phyloP scores from a whole-genome alignment of 2,113 vertebrate species.

The Rhadina sibilatrix region DNA sequence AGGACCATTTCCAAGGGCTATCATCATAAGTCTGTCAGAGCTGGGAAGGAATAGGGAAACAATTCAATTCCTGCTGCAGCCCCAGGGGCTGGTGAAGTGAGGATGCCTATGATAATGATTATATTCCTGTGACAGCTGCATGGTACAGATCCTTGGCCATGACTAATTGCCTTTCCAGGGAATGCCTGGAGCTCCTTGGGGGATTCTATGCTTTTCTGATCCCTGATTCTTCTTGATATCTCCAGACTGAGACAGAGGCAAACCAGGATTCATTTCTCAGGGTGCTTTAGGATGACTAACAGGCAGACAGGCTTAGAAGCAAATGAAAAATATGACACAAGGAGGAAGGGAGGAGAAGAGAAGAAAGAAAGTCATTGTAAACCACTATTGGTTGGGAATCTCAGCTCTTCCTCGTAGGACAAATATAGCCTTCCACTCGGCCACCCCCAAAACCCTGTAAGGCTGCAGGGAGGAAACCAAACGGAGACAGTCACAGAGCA shows the following conservation, averaged over 20 bases:
- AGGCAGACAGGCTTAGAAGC: not conserved
- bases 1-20: not conserved
- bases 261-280: not conserved
- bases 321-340: not conserved
- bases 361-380: not conserved
- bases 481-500: not conserved
- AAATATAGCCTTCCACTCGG: not conserved
- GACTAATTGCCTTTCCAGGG: slow-evolving; percentile 47
- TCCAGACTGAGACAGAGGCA: not conserved
- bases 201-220: not conserved
- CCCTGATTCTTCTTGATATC: not conserved
- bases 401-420: not conserved
- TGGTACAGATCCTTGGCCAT: not conserved
- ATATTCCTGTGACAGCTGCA: slow-evolving; percentile 28
- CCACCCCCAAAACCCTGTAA: not conserved
- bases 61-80: not conserved
- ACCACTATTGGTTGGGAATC: not conserved
- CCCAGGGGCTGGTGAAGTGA: not conserved
- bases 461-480: not conserved
- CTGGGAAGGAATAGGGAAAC: not conserved
- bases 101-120: slow-evolving; percentile 12
- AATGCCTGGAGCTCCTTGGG: not conserved
- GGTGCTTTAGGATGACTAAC: not conserved
- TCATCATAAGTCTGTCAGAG: not conserved
- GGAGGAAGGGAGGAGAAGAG: not conserved